These are phyloP conservation scores for Grapholita molesta DNA, from an alignment of 1,140 invertebrate species.

Conservation along the genomic window DNA sequence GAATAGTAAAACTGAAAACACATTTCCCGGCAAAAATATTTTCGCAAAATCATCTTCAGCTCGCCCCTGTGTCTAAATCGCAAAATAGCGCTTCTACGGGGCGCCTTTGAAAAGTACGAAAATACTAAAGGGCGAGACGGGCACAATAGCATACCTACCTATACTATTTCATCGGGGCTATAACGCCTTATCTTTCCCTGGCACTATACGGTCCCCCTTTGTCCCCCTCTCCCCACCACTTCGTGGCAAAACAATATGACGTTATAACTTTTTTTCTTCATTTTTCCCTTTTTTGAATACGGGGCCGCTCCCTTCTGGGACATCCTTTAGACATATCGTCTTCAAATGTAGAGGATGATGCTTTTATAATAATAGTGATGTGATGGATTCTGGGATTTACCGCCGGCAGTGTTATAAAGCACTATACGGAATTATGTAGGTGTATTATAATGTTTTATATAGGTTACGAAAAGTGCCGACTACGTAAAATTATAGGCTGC, in stretches of 20 bases:
- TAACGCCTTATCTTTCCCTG: conserved; percentile 64
- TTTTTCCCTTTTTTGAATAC: conserved; percentile 73
- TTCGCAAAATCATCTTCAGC: conserved; percentile 14
- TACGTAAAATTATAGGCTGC: no score
- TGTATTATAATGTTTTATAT: background rate
- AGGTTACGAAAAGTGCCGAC: no score
- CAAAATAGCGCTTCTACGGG: conserved; percentile 12
- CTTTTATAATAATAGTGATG: conserved; percentile 22
- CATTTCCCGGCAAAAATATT: conserved; percentile 4
- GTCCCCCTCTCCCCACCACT: conserved; percentile 34
- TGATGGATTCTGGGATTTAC: background rate
- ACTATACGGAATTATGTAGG: background rate
- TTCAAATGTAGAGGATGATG: conserved; percentile 44
- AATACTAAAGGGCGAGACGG: conserved; percentile 42
- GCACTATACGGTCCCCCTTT: conserved; percentile 55
- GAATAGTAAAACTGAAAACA: background rate
- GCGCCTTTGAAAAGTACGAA: conserved; percentile 48
- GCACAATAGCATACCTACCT: conserved; percentile 50
- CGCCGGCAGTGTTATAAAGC: background rate
- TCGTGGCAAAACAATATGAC: conserved; percentile 75
- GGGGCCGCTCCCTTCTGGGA: conserved; percentile 55
- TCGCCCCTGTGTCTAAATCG: conserved; percentile 1
- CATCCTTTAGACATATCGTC: conserved; percentile 53
- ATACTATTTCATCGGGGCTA: conserved; percentile 51
- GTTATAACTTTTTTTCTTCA: conserved; percentile 75